Evolutionary conservation across 2,113 vertebrate genomes (phyloP).

Genomic region (Bubalus kerabau): DNA sequence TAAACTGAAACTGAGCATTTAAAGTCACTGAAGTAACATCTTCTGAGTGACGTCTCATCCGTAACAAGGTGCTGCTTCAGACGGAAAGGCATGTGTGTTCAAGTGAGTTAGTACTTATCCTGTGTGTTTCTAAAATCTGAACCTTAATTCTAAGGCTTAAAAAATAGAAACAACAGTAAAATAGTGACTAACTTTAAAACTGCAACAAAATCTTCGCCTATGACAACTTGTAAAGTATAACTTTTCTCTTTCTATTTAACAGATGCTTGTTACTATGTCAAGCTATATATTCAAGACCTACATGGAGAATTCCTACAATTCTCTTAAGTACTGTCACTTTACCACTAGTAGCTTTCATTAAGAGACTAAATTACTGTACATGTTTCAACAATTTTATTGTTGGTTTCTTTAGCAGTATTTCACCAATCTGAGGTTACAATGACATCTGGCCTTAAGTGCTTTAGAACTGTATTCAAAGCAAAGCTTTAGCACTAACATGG

Average conservation of each 20-base stretch:
- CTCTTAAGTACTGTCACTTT: constrained; percentile 27
- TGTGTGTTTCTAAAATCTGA: neutral
- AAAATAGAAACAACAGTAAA: constrained; percentile 2
- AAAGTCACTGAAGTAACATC: neutral
- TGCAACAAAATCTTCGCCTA: neutral
- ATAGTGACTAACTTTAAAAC: constrained; percentile 22
- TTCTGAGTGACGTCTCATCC: neutral
- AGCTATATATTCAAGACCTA: constrained; percentile 44
- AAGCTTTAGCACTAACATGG: constrained; percentile 54
- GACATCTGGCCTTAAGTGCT: constrained; percentile 34
- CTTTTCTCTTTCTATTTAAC: constrained; percentile 20
- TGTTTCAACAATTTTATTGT: constrained; percentile 48
- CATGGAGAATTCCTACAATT: constrained; percentile 25
- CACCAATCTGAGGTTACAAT: constrained; percentile 39
- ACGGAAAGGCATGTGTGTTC: neutral
- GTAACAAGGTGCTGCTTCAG: neutral
- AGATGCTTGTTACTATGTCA: constrained; percentile 32
- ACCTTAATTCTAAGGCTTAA: constrained; percentile 36
- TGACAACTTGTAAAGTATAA: constrained; percentile 1
- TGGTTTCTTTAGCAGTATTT: constrained; percentile 24
- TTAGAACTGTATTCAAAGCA: constrained; percentile 56
- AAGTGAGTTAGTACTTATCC: neutral
- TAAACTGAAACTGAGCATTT: constrained; percentile 2
- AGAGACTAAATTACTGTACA: constrained; percentile 44
- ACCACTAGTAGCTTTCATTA: constrained; percentile 46